phyloP scores from a whole-genome alignment of 2,888 invertebrate genomes.

The Stenchaetothrips biformis region DNA sequence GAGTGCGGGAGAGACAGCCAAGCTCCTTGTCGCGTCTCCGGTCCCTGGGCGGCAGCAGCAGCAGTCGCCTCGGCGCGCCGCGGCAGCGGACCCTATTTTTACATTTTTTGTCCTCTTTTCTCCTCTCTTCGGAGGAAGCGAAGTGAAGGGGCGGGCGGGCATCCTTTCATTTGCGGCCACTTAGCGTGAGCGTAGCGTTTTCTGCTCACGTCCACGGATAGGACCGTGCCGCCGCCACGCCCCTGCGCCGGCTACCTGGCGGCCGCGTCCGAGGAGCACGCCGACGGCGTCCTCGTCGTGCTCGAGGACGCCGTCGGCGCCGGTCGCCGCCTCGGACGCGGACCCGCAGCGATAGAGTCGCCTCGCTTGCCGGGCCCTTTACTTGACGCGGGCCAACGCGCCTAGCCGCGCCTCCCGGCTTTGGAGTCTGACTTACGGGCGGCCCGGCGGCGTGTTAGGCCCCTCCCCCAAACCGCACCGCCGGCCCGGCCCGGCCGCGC shows the following conservation, averaged over 20 bases:
- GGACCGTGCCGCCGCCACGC: neutral
- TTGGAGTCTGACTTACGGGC: neutral
- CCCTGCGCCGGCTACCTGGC: neutral
- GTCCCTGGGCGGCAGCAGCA: neutral
- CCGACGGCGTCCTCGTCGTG: no score
- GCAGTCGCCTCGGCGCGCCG: neutral
- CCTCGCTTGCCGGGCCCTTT: neutral
- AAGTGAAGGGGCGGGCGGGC: neutral
- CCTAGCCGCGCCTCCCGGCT: neutral
- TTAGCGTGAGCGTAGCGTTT: slow-evolving; percentile 3
- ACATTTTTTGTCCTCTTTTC: neutral
- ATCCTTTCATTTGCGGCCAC: slow-evolving; percentile 12
- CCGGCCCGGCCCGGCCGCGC: neutral
- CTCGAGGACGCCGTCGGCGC: no score
- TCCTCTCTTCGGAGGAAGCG: neutral
- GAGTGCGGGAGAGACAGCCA: no score
- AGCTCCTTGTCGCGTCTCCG: no score
- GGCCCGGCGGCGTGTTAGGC: neutral
- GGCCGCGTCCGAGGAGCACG: neutral
- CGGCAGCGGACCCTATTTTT: neutral
- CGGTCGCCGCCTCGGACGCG: no score
- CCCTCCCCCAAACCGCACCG: neutral
- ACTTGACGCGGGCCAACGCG: no score
- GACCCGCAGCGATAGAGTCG: neutral
- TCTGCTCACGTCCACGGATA: neutral